A percentile compares a stretch with the other conserved stretches of the same genome.
phyloP scores from a whole-genome alignment of 1,140 invertebrate species.

The Zaprionus inermis region DNA sequence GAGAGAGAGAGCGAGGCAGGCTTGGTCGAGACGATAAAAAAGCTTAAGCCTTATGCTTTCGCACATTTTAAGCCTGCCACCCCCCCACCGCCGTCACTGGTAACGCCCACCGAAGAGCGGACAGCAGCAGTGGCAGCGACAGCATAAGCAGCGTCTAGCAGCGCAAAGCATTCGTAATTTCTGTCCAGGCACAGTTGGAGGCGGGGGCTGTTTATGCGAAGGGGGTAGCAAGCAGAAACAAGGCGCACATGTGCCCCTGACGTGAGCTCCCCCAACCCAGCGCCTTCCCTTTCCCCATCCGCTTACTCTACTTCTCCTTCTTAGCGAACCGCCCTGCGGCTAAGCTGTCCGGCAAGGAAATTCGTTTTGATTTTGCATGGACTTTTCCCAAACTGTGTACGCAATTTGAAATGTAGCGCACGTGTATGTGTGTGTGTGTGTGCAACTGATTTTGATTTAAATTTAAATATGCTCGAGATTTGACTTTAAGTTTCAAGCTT shows the following conservation, averaged over 20 bases:
- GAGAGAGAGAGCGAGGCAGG: not conserved
- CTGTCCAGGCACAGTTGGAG: not conserved
- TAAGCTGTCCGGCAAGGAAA: slow-evolving; percentile 70
- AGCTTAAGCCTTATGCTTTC: slow-evolving; percentile 80
- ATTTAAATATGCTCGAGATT: slow-evolving; percentile 7
- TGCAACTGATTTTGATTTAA: slow-evolving; percentile 36
- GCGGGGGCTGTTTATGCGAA: slow-evolving; percentile 13
- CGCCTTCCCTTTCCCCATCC: not conserved
- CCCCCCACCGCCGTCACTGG: not conserved
- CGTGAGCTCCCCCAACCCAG: slow-evolving; percentile 5
- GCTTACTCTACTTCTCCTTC: not conserved
- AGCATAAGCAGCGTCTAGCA: slow-evolving; percentile 65
- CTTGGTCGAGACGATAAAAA: slow-evolving; percentile 76
- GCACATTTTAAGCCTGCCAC: slow-evolving; percentile 65
- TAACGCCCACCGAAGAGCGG: slow-evolving; percentile 24
- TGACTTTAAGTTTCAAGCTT: slow-evolving; percentile 30
- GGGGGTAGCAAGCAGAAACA: slow-evolving; percentile 12
- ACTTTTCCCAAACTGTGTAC: slow-evolving; percentile 65
- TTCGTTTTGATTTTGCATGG: slow-evolving; percentile 79
- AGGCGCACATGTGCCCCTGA: slow-evolving; percentile 60
- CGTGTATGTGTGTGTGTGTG: slow-evolving; percentile 54
- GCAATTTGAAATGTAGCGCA: slow-evolving; percentile 71
- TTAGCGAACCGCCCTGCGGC: slow-evolving; percentile 22
- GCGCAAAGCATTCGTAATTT: slow-evolving; percentile 72
- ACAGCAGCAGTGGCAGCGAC: not conserved